Percentiles rank a stretch among this genome's conserved stretches.
These are phyloP conservation scores for Uloborus plumipes DNA, from an alignment of 2,888 invertebrate genomes.

Conservation along the genomic window DNA sequence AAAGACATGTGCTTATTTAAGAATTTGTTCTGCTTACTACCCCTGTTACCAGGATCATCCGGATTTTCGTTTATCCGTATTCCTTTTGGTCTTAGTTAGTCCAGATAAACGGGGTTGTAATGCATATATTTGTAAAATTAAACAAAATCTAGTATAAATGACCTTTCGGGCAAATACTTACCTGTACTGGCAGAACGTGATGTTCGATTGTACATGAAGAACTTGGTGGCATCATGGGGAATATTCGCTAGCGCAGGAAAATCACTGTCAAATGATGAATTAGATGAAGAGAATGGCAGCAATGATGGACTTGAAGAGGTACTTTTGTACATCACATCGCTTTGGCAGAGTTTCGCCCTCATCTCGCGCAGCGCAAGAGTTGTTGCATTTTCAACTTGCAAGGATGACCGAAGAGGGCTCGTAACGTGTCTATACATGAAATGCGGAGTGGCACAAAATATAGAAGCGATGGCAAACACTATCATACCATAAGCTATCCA, in stretches of 20 bases:
- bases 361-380: constrained; percentile 53
- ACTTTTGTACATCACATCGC: constrained; percentile 12
- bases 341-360: constrained; percentile 66
- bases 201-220: constrained; percentile 50
- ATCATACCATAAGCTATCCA: constrained; percentile 96
- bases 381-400: constrained; percentile 52
- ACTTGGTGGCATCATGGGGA: constrained; percentile 15
- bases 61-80: too few relatives aligned
- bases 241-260: constrained; percentile 11
- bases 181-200: constrained; percentile 43
- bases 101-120: too few relatives aligned
- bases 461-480: constrained; percentile 86
- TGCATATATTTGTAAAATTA: too few relatives aligned
- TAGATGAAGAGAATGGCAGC: constrained; percentile 26
- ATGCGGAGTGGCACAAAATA: constrained; percentile 89
- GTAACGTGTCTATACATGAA: constrained; percentile 83
- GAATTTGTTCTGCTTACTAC: too few relatives aligned
- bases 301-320: constrained; percentile 7
- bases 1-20: too few relatives aligned
- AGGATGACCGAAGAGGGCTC: constrained; percentile 80
- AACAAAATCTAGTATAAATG: neutral
- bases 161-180: constrained; percentile 3
- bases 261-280: constrained; percentile 11
- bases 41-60: too few relatives aligned
- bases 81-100: too few relatives aligned